phyloP scores from a whole-genome alignment of 2,797 vertebrate species.

The Tragopan temminckii region DNA sequence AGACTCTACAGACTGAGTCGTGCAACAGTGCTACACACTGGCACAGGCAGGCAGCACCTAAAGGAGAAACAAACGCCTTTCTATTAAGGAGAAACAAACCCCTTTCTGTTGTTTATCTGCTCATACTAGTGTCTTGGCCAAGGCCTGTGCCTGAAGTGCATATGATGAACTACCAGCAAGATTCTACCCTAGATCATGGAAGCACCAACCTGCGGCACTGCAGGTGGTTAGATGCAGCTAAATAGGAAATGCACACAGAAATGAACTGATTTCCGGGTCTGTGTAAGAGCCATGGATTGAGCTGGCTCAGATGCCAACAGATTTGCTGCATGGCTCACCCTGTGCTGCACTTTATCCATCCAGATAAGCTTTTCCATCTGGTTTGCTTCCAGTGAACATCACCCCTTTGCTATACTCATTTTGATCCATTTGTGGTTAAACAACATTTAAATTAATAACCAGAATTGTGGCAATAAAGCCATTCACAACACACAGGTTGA shows the following conservation, averaged over 20 bases:
- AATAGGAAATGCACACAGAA: not conserved
- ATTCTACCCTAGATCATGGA: no score
- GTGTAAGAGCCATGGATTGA: not conserved
- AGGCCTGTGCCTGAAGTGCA: not conserved
- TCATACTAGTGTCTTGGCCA: not conserved
- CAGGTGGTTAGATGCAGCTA: not conserved
- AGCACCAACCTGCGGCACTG: not conserved
- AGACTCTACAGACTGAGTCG: not conserved
- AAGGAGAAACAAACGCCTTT: not conserved
- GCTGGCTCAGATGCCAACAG: not conserved
- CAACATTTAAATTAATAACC: not conserved
- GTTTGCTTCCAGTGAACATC: not conserved
- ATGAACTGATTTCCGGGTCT: not conserved
- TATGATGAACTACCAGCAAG: not conserved
- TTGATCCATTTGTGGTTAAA: not conserved
- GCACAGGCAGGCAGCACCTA: accelerated
- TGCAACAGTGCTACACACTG: no score
- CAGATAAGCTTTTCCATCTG: not conserved
- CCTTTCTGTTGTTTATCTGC: not conserved
- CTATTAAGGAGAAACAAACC: not conserved
- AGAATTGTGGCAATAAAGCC: not conserved
- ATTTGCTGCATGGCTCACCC: not conserved
- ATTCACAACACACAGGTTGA: not conserved
- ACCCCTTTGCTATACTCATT: not conserved
- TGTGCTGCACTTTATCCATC: not conserved